These are phyloP conservation scores for Sialis fuliginosa DNA, from an alignment of 2,888 invertebrate genomes.

Conservation along the genomic window DNA sequence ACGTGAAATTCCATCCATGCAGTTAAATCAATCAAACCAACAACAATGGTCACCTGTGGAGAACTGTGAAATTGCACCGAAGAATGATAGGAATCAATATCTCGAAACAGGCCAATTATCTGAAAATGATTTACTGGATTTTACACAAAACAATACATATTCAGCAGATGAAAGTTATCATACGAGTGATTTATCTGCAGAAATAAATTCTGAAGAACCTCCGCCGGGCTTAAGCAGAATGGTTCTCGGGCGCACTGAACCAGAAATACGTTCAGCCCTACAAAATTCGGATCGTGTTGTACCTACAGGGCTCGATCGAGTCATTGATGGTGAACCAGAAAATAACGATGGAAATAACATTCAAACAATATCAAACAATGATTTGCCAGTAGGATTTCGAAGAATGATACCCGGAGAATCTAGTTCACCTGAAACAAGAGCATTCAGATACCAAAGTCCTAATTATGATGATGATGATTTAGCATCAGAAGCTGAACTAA, in stretches of 20 bases:
- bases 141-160: conserved; percentile 6
- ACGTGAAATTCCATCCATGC: conserved; percentile 8
- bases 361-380: conserved; percentile 7
- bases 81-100: conserved; percentile 57
- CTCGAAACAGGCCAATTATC: conserved; percentile 59
- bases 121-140: conserved; percentile 26
- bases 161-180: conserved; percentile 9
- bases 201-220: conserved; percentile 31
- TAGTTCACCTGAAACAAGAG: conserved; percentile 24
- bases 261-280: conserved; percentile 26
- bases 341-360: conserved; percentile 19
- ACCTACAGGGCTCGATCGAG: conserved; percentile 30
- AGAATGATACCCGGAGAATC: conserved; percentile 46
- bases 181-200: conserved; percentile 14
- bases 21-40: conserved; percentile 3
- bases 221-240: conserved; percentile 46
- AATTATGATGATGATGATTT: conserved; percentile 11
- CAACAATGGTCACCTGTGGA: conserved; percentile 24
- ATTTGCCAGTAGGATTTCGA: conserved; percentile 34
- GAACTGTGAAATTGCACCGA: conserved; percentile 43
- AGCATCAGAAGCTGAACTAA: conserved; percentile 13
- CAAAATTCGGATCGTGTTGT: conserved; percentile 31
- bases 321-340: conserved; percentile 34
- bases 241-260: conserved; percentile 44
- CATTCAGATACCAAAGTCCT: conserved; percentile 2